Base-by-base conservation (phyloP, 2,113 vertebrate genomes). In the Morone saxatilis region DNA sequence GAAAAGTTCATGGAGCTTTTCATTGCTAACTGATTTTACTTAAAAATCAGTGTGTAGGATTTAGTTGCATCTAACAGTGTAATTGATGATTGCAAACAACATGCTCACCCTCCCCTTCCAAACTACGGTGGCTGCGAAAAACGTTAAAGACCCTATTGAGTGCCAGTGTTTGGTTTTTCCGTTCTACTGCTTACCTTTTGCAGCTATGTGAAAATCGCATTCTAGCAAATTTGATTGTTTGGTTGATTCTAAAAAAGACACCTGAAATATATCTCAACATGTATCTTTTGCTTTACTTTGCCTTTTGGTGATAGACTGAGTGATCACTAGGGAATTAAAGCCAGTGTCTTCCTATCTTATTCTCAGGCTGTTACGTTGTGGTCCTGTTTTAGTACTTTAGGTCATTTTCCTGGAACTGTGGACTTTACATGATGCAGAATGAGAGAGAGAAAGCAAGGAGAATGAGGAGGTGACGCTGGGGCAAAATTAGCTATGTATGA, bases 401-500 rank as follows among this genome's bases (percentile, higher is more conserved):
- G 31, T 78, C 22, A 63, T 65, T 81, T 81, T 60, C 17, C 20
- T 45, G 19, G 5, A 51, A 40, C 38, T n/a, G 16, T 56, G 54
- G 45, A 54, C 41, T 78, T 82, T 36, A 65, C 45, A 41, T 78
- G 61, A 72, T 67, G 65, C 73, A 77, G 76, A 82, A 77, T 25
- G 75, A 61, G 50, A 22, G 63, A 45, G 25, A 67, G 48, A 81
- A 56, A 63, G 54, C 4, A 17, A 74, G 41, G 36, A 71, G 45
- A 25, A 80, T 45, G 36, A 81, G 65, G 72, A 74, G 70, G 79
- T 75, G 68, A 86, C 63, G 48, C 43, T 47, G 20, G 50, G 61
- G 51, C 70, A 87, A 76, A 91, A 90, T 86, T 89, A 90, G 83
- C 86, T 73, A 76, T 41, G 83, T 92, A 80, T 85, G 88, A 94